A percentile compares a stretch with the other conserved stretches of the same genome.
phyloP scores from a whole-genome alignment of 2,113 vertebrate species.

The Zosterops pallidus region DNA sequence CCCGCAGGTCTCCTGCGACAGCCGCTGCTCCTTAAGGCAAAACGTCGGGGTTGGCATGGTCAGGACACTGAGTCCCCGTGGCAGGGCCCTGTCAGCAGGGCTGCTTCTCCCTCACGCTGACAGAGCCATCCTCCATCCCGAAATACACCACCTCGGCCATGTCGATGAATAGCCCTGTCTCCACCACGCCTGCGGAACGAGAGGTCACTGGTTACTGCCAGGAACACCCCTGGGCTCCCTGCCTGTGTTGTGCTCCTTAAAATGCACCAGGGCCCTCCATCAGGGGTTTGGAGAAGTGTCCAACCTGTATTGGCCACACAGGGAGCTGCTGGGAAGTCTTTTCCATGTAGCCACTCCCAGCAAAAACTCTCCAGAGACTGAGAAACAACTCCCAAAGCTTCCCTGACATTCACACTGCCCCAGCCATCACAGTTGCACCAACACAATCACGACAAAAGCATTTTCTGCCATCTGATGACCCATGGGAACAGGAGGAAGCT shows the following conservation, averaged over 20 bases:
- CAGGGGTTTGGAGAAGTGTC: neutral
- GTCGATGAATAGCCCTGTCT: conserved; percentile 92
- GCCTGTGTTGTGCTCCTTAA: accelerated
- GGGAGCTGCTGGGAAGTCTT: neutral
- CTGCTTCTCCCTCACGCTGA: conserved; percentile 79
- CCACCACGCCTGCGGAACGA: conserved; percentile 87
- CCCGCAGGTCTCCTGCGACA: neutral
- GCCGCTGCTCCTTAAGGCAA: conserved; percentile 74
- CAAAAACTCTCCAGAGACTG: neutral
- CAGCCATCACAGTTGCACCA: neutral
- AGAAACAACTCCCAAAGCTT: neutral
- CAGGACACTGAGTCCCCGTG: neutral
- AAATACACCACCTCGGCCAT: conserved; percentile 95
- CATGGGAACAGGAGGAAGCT: neutral
- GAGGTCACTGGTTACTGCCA: neutral
- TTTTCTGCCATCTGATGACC: neutral
- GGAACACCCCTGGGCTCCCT: neutral
- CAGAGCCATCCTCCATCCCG: conserved; percentile 91
- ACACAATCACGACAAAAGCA: accelerated
- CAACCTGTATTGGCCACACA: accelerated
- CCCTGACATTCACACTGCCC: accelerated
- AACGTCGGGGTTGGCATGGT: conserved; percentile 41
- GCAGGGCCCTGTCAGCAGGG: conserved; percentile 62
- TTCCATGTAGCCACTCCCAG: neutral
- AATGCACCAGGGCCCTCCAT: neutral